Evolutionary conservation across 1,140 invertebrate genomes (phyloP), one percentile per base, ranked within the genome.

Genomic region (Drosophila tropicalis): DNA sequence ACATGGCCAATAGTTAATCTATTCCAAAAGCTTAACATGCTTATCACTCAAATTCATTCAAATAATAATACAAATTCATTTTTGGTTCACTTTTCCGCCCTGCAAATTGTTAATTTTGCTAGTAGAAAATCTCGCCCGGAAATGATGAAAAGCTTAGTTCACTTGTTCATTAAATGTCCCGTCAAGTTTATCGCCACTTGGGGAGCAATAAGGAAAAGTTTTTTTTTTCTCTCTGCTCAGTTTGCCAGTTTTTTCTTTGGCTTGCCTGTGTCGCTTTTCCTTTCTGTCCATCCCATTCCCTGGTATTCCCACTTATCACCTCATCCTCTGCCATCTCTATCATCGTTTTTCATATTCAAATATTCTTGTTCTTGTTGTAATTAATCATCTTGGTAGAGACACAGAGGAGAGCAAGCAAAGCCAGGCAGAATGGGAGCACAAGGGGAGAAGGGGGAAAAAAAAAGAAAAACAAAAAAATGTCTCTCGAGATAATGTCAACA

Each of bases 401-500:
- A 41, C 55, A 17, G 62, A 36, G 10, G 29, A 29, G 5, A 29
- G 29, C 29, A 29, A 29, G 29, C 29, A 29, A 29, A 5, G 29
- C 29, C 29, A 29, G 29, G 6, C 29, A 29, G 41, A 51, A 40
- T 29, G 44, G 39, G 22, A 6, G n/a, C 9, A 36, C 57, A 78
- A 61, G 64, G 70, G n/a, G n/a, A n/a, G n/a, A n/a, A n/a, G n/a
- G n/a, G n/a, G n/a, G n/a, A n/a, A 55, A 56, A 13, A 60, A 55
- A 13, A 15, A 44, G 4, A 29, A 5, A 29, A 29, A 29, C 2
- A 41, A 66, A 79, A 62, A 89, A 89, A 80, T 87, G 83, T 86
- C 84, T 87, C 83, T 80, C 57, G 84, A 87, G 83, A 87, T 87
- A 89, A 89, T 87, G 83, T 87, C 83, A 87, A 87, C 83, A 87